phyloP scores from a whole-genome alignment of 2,797 vertebrate species.

The Tokudaia muenninki region DNA sequence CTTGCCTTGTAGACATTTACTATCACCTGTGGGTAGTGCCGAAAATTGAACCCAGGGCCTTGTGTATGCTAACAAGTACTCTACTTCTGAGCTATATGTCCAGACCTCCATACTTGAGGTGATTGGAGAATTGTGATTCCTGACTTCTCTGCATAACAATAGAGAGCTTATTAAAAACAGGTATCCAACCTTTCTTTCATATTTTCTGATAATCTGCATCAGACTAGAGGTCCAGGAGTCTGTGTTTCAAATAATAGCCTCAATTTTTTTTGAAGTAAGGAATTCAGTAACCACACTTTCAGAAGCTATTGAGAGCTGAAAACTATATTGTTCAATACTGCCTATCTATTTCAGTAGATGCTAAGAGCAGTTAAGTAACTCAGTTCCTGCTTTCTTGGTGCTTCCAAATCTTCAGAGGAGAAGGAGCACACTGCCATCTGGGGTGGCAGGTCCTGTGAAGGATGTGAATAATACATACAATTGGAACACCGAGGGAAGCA shows the following conservation, averaged over 20 bases:
- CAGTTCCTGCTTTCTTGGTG: conserved; percentile 21
- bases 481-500: background rate
- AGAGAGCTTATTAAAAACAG: conserved; percentile 36
- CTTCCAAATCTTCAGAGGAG: background rate
- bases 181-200: background rate
- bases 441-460: background rate
- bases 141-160: background rate
- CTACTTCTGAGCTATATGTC: background rate
- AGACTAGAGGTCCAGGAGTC: background rate
- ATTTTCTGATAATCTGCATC: background rate
- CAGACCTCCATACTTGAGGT: background rate
- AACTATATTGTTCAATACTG: background rate
- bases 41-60: background rate
- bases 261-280: background rate
- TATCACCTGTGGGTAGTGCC: background rate
- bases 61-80: background rate
- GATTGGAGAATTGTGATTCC: conserved; percentile 31
- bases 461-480: background rate
- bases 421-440: background rate
- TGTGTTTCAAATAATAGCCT: conserved; percentile 19
- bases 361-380: background rate
- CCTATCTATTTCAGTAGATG: background rate
- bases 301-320: conserved; percentile 54
- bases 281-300: background rate
- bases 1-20: background rate